Conservation (phyloP, 2,797 vertebrate species). For the Ispidina lecontei region DNA sequence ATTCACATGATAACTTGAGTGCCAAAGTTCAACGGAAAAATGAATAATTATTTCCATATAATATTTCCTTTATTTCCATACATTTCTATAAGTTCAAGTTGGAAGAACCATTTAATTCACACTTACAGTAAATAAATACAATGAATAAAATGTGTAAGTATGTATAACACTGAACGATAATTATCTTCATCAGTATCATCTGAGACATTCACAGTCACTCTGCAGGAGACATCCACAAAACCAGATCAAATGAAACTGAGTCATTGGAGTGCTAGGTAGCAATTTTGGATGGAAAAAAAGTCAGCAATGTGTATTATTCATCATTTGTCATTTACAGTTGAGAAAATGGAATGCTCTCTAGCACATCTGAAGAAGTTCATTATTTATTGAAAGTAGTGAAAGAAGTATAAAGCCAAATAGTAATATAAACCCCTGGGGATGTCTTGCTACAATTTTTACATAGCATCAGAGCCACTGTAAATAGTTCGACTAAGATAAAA, state of each 20-base stretch:
- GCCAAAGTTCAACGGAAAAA: background rate
- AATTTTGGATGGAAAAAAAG: background rate
- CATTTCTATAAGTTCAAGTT: background rate
- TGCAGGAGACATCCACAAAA: background rate
- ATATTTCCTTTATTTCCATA: background rate
- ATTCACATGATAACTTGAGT: background rate
- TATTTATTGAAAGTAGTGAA: conserved; percentile 71
- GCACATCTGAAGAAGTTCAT: conserved; percentile 68
- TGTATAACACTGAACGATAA: background rate
- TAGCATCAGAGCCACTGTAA: conserved; percentile 67
- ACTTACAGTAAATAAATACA: background rate
- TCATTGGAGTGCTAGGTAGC: background rate
- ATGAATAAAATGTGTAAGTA: background rate
- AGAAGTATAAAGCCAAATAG: conserved; percentile 75
- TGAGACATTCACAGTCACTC: background rate
- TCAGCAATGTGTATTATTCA: conserved; percentile 62
- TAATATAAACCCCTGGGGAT: conserved; percentile 51
- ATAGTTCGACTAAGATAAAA: conserved; percentile 71
- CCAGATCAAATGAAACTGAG: background rate
- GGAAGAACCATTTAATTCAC: background rate
- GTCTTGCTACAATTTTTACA: conserved; percentile 59
- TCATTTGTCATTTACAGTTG: conserved; percentile 67
- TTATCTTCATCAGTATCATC: background rate
- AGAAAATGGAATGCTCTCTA: conserved; percentile 59
- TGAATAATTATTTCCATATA: background rate